Evolutionary conservation across 2,797 vertebrate species (phyloP).

Genomic region (Kryptopterus vitreolus): DNA sequence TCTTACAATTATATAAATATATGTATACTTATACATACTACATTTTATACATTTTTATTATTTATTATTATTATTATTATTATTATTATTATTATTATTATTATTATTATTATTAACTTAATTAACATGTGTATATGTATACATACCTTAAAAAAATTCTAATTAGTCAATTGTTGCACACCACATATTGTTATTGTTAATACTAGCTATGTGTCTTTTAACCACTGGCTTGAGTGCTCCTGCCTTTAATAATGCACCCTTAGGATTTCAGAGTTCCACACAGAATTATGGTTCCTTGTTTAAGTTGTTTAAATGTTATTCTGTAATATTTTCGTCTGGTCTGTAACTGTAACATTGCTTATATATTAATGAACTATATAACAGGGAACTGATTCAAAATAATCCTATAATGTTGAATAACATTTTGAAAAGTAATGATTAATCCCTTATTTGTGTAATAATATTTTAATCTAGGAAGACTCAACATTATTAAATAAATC

Average conservation of each 20-base stretch:
- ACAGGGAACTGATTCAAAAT: neutral
- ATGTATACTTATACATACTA: neutral
- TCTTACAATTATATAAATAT: neutral
- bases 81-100: no score
- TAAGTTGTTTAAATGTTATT: neutral
- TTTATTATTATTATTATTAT: no score
- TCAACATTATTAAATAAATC: no score
- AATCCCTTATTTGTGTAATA: no score
- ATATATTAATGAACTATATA: neutral
- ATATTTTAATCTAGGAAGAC: no score
- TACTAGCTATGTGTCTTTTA: neutral
- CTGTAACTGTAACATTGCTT: neutral
- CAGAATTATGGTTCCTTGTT: neutral
- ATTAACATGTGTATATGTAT: no score
- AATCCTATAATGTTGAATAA: no score
- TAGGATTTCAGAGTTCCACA: neutral
- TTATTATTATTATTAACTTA: no score
- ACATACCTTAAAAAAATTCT: neutral
- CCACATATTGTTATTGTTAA: neutral
- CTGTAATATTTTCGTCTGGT: neutral
- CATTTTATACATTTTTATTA: neutral
- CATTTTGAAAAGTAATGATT: no score
- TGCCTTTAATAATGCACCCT: neutral
- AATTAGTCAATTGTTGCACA: neutral
- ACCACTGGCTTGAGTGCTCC: neutral